Percentiles rank a stretch among this genome's conserved stretches.
Conservation (phyloP, 2,888 invertebrate species). For the Xestia ashworthii region DNA sequence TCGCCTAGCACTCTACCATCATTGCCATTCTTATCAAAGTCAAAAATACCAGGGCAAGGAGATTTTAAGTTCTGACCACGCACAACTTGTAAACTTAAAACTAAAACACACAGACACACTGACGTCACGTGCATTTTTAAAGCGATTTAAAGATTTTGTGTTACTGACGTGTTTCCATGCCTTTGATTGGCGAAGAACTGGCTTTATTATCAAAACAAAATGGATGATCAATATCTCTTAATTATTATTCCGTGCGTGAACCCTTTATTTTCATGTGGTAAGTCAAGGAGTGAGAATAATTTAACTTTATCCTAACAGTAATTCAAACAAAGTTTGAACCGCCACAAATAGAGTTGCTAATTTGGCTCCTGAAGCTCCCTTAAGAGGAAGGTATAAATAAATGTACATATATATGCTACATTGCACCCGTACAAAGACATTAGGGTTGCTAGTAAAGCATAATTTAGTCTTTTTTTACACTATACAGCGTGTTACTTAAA, state of each 20-base stretch:
- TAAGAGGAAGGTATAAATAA: too few species aligned
- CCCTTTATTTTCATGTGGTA: background rate
- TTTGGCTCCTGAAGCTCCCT: too few species aligned
- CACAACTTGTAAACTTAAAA: slow-evolving; percentile 69
- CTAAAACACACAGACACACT: slow-evolving; percentile 64
- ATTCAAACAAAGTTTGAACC: too few species aligned
- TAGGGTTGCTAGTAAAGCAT: too few species aligned
- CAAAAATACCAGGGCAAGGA: slow-evolving; percentile 80
- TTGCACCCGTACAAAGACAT: too few species aligned
- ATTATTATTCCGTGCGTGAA: background rate
- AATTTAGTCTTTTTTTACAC: too few species aligned
- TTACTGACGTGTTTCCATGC: slow-evolving; percentile 67
- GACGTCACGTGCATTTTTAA: slow-evolving; percentile 63
- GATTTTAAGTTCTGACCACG: slow-evolving; percentile 72
- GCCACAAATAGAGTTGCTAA: too few species aligned
- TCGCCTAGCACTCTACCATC: slow-evolving; percentile 71
- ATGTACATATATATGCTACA: too few species aligned
- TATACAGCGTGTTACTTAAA: too few species aligned
- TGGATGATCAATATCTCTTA: slow-evolving; percentile 52
- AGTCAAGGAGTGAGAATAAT: too few species aligned
- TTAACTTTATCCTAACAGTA: too few species aligned
- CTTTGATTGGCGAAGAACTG: slow-evolving; percentile 70
- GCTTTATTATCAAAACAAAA: slow-evolving; percentile 43
- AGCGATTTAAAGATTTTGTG: slow-evolving; percentile 53
- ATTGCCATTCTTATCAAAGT: slow-evolving; percentile 75